These are phyloP conservation scores for Eupithecia vulgata DNA, from an alignment of 2,888 invertebrate species.

Conservation along the genomic window DNA sequence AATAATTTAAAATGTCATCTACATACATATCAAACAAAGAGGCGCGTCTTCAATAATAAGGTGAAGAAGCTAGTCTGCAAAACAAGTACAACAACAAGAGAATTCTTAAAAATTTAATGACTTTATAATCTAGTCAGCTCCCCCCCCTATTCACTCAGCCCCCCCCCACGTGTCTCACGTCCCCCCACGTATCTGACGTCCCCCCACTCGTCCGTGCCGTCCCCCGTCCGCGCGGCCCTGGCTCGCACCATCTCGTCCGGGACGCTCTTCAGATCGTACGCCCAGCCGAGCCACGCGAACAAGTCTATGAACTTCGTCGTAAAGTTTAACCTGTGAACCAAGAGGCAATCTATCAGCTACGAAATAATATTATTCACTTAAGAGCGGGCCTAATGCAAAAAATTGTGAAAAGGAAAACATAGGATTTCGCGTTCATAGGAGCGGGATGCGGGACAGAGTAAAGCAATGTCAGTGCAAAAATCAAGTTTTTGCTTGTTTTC, in stretches of 20 bases:
- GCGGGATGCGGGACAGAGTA: too few species aligned
- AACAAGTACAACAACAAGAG: neutral
- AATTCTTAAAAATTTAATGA: too few species aligned
- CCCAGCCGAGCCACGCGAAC: constrained; percentile 51
- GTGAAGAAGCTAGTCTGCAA: neutral
- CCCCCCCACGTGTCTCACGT: too few species aligned
- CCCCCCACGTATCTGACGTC: neutral
- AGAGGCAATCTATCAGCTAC: neutral
- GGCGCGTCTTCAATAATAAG: neutral
- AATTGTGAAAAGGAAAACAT: too few species aligned
- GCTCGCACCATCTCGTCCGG: constrained; percentile 32
- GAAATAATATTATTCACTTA: too few species aligned
- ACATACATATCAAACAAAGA: neutral
- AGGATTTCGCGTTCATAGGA: too few species aligned
- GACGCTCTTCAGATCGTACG: constrained; percentile 48
- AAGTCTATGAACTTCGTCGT: constrained; percentile 49
- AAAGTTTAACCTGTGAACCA: constrained; percentile 41
- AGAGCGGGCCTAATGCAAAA: too few species aligned
- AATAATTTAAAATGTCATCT: neutral
- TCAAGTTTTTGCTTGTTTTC: too few species aligned
- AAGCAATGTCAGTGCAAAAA: too few species aligned
- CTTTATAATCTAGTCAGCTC: too few species aligned
- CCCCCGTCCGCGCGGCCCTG: constrained; percentile 38
- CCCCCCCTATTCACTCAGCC: too few species aligned
- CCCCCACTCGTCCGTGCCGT: constrained; percentile 37